Percentiles rank a stretch among this genome's conserved stretches.
Evolutionary conservation across 2,113 vertebrate species (phyloP).

Genomic region (Melierax canorus): DNA sequence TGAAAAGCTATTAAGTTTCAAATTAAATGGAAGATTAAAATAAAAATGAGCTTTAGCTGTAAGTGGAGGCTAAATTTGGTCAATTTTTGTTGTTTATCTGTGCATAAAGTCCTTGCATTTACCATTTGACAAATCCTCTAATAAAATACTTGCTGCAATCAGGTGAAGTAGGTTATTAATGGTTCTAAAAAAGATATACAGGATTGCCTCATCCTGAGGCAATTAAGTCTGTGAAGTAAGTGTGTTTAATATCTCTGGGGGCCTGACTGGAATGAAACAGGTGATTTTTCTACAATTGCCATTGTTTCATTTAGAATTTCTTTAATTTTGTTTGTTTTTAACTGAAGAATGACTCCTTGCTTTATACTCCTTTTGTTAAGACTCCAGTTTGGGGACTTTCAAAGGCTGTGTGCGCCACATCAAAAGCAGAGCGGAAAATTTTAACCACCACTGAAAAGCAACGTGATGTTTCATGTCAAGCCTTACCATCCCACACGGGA

Average conservation of each 20-base stretch:
- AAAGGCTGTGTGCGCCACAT: not conserved
- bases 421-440: not conserved
- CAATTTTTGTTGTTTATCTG: conserved; percentile 77
- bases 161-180: conserved; percentile 84
- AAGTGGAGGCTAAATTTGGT: conserved; percentile 77
- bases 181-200: conserved; percentile 78
- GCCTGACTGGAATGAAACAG: conserved; percentile 72
- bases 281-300: conserved; percentile 69
- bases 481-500: accelerated
- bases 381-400: not conserved
- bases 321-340: conserved; percentile 46
- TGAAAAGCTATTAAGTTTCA: conserved; percentile 75
- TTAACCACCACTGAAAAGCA: not conserved
- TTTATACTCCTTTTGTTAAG: conserved; percentile 9
- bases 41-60: conserved; percentile 69
- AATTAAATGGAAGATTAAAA: conserved; percentile 76
- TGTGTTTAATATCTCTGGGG: conserved; percentile 73
- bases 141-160: conserved; percentile 76
- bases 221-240: conserved; percentile 76
- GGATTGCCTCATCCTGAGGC: conserved; percentile 80
- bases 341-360: conserved; percentile 27
- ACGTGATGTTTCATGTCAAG: not conserved
- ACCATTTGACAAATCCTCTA: conserved; percentile 76
- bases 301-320: conserved; percentile 62
- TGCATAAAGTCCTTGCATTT: conserved; percentile 77